These are phyloP conservation scores for Latheticus oryzae DNA, from an alignment of 2,888 invertebrate genomes.

Conservation along the genomic window DNA sequence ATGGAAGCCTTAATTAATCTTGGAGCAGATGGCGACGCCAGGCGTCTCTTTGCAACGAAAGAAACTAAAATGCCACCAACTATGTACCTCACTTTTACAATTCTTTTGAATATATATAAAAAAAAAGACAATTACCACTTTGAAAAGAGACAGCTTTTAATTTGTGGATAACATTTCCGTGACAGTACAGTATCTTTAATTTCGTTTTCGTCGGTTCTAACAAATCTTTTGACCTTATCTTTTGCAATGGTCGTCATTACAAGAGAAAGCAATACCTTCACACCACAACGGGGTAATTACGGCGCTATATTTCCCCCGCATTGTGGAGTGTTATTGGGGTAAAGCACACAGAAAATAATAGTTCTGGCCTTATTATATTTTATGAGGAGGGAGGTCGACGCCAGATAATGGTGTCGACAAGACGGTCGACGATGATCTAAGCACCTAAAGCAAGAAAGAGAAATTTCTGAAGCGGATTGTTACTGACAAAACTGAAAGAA, in stretches of 20 bases:
- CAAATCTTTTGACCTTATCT: slow-evolving; percentile 22
- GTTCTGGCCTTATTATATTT: slow-evolving; percentile 59
- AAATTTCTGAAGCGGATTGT: background rate
- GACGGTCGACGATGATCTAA: slow-evolving; percentile 41
- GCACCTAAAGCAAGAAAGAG: slow-evolving; percentile 11
- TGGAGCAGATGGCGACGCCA: slow-evolving; percentile 44
- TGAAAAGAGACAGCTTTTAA: no score
- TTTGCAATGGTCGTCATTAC: slow-evolving; percentile 35
- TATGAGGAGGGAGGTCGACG: slow-evolving; percentile 52
- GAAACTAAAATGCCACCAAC: no score
- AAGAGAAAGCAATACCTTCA: slow-evolving; percentile 45
- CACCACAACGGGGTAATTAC: slow-evolving; percentile 49
- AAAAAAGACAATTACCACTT: no score
- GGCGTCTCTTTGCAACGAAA: slow-evolving; percentile 23
- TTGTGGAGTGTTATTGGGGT: slow-evolving; percentile 52
- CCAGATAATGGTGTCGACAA: slow-evolving; percentile 54
- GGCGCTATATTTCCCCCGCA: slow-evolving; percentile 44
- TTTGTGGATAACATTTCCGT: no score
- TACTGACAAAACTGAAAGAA: background rate
- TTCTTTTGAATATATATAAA: no score
- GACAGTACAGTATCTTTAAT: slow-evolving; percentile 11
- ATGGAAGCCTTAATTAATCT: slow-evolving; percentile 59
- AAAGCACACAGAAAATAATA: slow-evolving; percentile 58
- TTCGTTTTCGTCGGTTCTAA: background rate
- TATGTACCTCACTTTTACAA: no score